Conservation (phyloP, 2,888 invertebrate species). For the Yponomeuta sedellus region DNA sequence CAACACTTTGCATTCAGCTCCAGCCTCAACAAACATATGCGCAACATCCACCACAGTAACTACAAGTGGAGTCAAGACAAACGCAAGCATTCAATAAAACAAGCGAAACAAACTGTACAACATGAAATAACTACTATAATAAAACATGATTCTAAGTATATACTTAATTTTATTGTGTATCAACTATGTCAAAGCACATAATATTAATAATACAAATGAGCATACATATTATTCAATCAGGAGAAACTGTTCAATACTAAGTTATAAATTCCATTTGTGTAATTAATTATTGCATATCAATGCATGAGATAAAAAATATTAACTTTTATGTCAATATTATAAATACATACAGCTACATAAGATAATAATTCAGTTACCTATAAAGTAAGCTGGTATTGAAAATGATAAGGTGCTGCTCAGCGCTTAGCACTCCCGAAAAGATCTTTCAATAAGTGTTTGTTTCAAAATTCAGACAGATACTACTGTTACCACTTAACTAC, state of each 20-base stretch:
- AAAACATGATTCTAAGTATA: background rate
- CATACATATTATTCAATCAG: conserved; percentile 19
- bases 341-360: background rate
- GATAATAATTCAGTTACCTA: background rate
- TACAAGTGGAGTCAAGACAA: conserved; percentile 58
- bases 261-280: background rate
- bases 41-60: conserved; percentile 51
- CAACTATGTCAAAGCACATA: conserved; percentile 7
- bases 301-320: conserved; percentile 1
- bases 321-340: background rate
- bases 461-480: background rate
- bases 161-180: conserved; percentile 6
- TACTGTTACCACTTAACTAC: background rate
- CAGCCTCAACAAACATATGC: conserved; percentile 67
- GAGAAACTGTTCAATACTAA: background rate
- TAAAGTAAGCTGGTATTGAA: background rate
- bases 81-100: conserved; percentile 17
- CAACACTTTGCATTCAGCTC: conserved; percentile 61
- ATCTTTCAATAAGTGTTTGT: too few relatives aligned
- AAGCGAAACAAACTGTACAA: background rate
- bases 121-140: background rate
- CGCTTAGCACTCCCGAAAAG: too few relatives aligned
- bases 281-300: background rate
- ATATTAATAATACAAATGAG: conserved; percentile 21
- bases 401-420: background rate